Evolutionary conservation across 2,888 invertebrate genomes (phyloP), one percentile per base, ranked within the genome.

Genomic region (Eristalis arbustorum): DNA sequence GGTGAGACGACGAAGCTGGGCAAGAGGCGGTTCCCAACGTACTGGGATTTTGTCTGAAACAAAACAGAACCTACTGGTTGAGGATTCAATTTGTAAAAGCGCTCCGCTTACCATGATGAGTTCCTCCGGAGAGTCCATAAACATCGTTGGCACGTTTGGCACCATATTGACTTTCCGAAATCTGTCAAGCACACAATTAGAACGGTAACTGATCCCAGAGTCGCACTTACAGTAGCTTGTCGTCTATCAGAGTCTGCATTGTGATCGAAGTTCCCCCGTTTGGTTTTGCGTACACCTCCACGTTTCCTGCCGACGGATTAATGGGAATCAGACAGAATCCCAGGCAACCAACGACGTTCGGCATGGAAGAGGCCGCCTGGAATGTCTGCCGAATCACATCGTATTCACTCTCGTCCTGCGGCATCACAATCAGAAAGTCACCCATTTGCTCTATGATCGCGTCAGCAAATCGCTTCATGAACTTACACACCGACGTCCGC

Each of bases 91-190:
- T 13, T 13, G 37, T 2, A 37, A 8, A 59, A 25, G 6, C 14
- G 14, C 6, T 0, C 0, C 34, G 31, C 80, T 67, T 68, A 89
- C 89, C 59, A 88, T 82, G 0, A 89, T 88, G 0, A 92, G 89
- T 3, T 89, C 89, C 62, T 91, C 91, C 1, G 90, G 89, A 1
- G 88, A 78, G 1, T 89, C 88, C 0, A 90, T 72, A 5, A 90
- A 90, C 89, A 91, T 89, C 0, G 89, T 89, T 2, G 89, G 88
- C 18, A 88, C 77, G n/a, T 89, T 87, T 0, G 89, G 66, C 2
- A 89, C 89, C 57, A 92, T 85, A 63, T 90, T 90, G 2, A 92
- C 88, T 76, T 92, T 91, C 0, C 92, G 91, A 75, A 92, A 91
- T 28, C 90, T 90, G 13, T 3, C 71, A 80, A 3, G 23, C 73